These are phyloP conservation scores for Elephas maximus DNA, from an alignment of 2,113 vertebrate genomes.

Conservation along the genomic window DNA sequence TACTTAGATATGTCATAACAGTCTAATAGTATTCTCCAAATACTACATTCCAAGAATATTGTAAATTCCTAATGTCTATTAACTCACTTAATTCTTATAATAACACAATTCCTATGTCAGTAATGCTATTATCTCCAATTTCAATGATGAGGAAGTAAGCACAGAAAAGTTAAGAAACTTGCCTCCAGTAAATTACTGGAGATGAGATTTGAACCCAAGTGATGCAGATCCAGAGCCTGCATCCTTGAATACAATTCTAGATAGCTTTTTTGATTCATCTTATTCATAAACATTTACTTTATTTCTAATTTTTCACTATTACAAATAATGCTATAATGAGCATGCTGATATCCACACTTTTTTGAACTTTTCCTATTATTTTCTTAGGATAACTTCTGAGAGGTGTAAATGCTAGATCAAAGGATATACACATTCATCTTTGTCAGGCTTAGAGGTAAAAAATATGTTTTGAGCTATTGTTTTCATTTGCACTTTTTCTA, in stretches of 20 bases:
- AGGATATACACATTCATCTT: background rate
- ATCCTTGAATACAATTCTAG: background rate
- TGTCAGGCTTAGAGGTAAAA: background rate
- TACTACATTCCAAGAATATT: background rate
- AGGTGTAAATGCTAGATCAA: background rate
- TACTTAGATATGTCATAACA: background rate
- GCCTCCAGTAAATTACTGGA: background rate
- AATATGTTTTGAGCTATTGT: background rate
- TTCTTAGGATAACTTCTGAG: background rate
- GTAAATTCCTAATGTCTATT: background rate
- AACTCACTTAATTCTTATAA: background rate
- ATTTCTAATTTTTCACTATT: background rate
- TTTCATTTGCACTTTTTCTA: constrained; percentile 49
- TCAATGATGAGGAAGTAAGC: background rate
- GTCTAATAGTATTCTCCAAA: background rate
- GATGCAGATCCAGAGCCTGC: background rate
- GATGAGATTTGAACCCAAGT: background rate
- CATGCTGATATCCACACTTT: background rate
- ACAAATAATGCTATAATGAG: background rate
- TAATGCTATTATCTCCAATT: background rate
- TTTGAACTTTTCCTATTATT: background rate
- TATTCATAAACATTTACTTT: background rate
- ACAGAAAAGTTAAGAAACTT: background rate
- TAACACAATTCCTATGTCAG: background rate
- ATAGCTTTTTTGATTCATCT: background rate